Evolutionary conservation across 2,888 invertebrate species (phyloP).

Genomic region (Aphidius colemani): DNA sequence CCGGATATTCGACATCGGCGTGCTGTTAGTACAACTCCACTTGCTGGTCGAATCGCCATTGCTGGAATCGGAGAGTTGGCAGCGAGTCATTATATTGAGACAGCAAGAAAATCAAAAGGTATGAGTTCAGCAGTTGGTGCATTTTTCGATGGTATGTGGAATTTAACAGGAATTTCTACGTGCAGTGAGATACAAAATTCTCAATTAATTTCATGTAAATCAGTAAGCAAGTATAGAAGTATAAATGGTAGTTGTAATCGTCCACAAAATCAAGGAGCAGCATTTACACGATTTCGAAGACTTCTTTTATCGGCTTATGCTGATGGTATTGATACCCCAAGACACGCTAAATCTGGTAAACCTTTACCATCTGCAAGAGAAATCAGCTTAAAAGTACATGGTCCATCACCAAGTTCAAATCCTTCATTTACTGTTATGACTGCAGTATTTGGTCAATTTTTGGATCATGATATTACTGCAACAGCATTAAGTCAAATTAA

Average conservation of each 20-base stretch:
- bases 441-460: slow-evolving; percentile 87
- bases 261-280: slow-evolving; percentile 71
- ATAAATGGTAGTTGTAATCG: slow-evolving; percentile 80
- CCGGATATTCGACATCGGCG: slow-evolving; percentile 75
- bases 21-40: slow-evolving; percentile 68
- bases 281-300: slow-evolving; percentile 76
- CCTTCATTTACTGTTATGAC: slow-evolving; percentile 80
- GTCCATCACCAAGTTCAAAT: slow-evolving; percentile 75
- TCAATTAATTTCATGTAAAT: slow-evolving; percentile 42
- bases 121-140: slow-evolving; percentile 44
- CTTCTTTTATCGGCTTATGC: slow-evolving; percentile 76
- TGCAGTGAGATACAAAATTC: slow-evolving; percentile 31
- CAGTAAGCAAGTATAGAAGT: slow-evolving; percentile 65
- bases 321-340: slow-evolving; percentile 72
- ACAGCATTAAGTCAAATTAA: slow-evolving; percentile 76
- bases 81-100: slow-evolving; percentile 67
- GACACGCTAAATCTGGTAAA: slow-evolving; percentile 63
- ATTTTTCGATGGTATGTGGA: slow-evolving; percentile 50
- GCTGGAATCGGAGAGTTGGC: slow-evolving; percentile 72
- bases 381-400: slow-evolving; percentile 73
- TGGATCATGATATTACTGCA: slow-evolving; percentile 86
- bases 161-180: slow-evolving; percentile 36
- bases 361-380: slow-evolving; percentile 75
- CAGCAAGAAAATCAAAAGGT: slow-evolving; percentile 40
- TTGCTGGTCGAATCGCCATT: slow-evolving; percentile 68